phyloP scores from a whole-genome alignment of 2,888 invertebrate species.

The Chrysolina haemoptera region DNA sequence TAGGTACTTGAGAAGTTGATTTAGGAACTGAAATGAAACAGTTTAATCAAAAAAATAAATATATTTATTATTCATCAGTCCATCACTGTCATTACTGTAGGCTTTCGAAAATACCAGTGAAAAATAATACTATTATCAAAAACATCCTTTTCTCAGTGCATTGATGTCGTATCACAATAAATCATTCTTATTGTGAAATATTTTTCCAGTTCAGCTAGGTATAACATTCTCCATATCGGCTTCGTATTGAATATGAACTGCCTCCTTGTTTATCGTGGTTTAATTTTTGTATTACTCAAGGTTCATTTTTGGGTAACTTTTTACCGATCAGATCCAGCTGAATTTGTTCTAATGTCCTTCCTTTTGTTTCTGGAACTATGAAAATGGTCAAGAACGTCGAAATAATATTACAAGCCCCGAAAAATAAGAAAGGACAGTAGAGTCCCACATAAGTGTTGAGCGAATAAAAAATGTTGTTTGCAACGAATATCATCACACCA shows the following conservation, averaged over 20 bases:
- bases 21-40: too few species aligned
- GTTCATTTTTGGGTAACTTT: neutral
- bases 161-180: neutral
- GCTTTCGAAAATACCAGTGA: too few species aligned
- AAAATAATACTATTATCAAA: too few species aligned
- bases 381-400: conserved; percentile 55
- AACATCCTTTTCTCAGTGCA: neutral
- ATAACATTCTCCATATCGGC: too few species aligned
- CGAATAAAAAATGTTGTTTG: conserved; percentile 60
- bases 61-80: too few species aligned
- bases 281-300: neutral
- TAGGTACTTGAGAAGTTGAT: too few species aligned
- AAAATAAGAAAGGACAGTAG: conserved; percentile 59
- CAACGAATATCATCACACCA: conserved; percentile 50
- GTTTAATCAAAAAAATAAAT: too few species aligned
- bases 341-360: conserved; percentile 63
- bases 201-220: neutral
- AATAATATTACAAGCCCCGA: conserved; percentile 54
- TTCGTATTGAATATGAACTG: neutral
- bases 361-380: conserved; percentile 63
- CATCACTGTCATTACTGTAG: too few species aligned
- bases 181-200: too few species aligned
- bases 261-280: neutral
- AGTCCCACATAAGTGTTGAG: conserved; percentile 57
- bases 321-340: conserved; percentile 50